Percentiles rank a stretch among this genome's conserved stretches.
Conservation (phyloP, 2,113 vertebrate species). For the Paralichthys olivaceus region DNA sequence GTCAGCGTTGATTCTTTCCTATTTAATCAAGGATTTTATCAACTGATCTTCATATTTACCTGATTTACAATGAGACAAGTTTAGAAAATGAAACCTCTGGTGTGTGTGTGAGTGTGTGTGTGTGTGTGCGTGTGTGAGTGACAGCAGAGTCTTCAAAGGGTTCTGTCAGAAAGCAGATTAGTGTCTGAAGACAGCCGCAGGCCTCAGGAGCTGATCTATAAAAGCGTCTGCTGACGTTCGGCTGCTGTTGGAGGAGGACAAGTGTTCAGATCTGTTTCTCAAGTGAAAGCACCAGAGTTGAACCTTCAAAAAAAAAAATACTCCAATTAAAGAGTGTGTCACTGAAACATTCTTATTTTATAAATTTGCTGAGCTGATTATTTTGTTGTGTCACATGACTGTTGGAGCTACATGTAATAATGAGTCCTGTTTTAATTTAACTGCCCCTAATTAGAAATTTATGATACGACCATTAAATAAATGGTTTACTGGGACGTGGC, state of each 20-base stretch:
- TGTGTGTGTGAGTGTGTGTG: neutral
- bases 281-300: too few relatives aligned
- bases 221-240: neutral
- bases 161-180: conserved; percentile 15
- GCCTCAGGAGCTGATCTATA: neutral
- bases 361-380: too few relatives aligned
- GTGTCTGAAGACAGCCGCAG: conserved; percentile 7
- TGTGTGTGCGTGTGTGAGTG: neutral
- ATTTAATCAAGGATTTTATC: too few relatives aligned
- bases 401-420: too few relatives aligned
- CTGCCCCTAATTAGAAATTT: neutral
- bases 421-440: neutral
- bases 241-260: neutral
- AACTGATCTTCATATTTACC: too few relatives aligned
- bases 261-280: neutral
- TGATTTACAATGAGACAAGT: too few relatives aligned
- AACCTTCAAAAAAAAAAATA: too few relatives aligned
- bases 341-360: too few relatives aligned
- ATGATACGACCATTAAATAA: neutral
- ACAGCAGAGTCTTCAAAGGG: conserved; percentile 32
- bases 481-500: neutral
- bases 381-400: too few relatives aligned
- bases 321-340: too few relatives aligned
- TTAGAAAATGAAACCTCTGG: too few relatives aligned
- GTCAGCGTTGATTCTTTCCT: too few relatives aligned